phyloP scores from a whole-genome alignment of 2,797 vertebrate species.

The Lycodopsis pacificus region DNA sequence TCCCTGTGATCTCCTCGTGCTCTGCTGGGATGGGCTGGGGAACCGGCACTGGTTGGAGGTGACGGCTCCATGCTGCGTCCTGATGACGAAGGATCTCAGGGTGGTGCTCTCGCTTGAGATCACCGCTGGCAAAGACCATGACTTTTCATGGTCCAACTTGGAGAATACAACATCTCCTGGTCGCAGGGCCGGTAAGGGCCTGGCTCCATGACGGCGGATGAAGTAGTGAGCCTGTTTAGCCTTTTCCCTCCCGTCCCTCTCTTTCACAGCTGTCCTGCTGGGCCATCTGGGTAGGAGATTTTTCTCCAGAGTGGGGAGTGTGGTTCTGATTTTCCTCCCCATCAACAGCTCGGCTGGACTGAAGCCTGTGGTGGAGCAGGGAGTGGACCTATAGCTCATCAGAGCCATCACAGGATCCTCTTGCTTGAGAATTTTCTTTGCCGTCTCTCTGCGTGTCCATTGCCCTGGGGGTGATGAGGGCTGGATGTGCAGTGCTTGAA shows the following conservation, averaged over 20 bases:
- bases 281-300: background rate
- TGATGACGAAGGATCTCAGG: too few species aligned
- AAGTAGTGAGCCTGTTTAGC: background rate
- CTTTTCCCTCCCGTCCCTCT: background rate
- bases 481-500: background rate
- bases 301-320: background rate
- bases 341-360: background rate
- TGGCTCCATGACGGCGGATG: background rate
- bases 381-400: background rate
- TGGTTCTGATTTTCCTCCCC: background rate
- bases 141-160: background rate
- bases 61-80: too few species aligned
- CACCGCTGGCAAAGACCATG: too few species aligned
- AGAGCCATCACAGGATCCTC: background rate
- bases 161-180: background rate
- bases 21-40: too few species aligned
- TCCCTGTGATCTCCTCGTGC: too few species aligned
- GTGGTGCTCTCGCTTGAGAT: too few species aligned
- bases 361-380: background rate
- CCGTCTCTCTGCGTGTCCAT: background rate
- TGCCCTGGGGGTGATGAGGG: background rate
- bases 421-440: slow-evolving; percentile 3
- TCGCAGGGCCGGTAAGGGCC: background rate
- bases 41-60: too few species aligned
- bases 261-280: background rate